Conservation (phyloP, 2,113 vertebrate genomes). For the Misgurnus anguillicaudatus region DNA sequence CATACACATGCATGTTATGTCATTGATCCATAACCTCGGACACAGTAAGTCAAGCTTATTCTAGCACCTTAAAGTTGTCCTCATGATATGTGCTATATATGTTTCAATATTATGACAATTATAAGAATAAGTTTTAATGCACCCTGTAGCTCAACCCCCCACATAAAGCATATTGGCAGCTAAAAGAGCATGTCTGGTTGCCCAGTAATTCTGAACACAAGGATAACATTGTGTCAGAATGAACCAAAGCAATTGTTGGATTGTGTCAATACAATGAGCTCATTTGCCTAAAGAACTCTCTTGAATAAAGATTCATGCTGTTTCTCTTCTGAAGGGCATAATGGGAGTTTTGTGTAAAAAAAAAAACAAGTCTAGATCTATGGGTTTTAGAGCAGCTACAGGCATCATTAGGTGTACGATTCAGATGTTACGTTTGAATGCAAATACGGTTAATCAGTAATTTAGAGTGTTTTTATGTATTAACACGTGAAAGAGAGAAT, state of each 20-base stretch:
- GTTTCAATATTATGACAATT: not conserved
- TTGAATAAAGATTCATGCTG: not conserved
- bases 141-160: not conserved
- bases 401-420: not conserved
- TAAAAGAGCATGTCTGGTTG: not conserved
- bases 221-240: conserved; percentile 12
- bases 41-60: not conserved
- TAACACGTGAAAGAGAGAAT: conserved; percentile 27
- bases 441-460: conserved; percentile 8
- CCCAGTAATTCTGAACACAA: conserved; percentile 9
- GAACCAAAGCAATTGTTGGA: conserved; percentile 17
- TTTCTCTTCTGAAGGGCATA: not conserved
- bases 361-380: not conserved
- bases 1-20: too few species aligned
- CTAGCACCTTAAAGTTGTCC: not conserved
- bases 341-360: not conserved
- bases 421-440: not conserved
- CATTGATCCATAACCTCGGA: too few species aligned
- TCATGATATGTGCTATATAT: not conserved
- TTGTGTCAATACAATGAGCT: not conserved
- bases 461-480: conserved; percentile 19
- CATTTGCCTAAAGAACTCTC: conserved; percentile 13
- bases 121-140: not conserved
- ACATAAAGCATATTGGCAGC: not conserved
- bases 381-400: not conserved